Evolutionary conservation across 2,113 vertebrate species (phyloP).

Genomic region (Phasianus colchicus): DNA sequence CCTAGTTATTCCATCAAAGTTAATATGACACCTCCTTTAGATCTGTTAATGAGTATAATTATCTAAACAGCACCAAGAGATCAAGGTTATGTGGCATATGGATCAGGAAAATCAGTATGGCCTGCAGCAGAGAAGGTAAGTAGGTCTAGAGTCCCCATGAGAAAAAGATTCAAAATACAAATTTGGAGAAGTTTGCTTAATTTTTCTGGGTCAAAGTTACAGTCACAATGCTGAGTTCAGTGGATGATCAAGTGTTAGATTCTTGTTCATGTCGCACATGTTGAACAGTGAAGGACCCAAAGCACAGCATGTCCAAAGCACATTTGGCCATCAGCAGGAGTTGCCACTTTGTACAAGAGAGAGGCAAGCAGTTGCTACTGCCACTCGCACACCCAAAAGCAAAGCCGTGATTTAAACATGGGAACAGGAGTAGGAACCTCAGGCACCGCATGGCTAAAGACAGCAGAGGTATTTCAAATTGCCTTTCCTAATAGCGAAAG

Average conservation of each 20-base stretch:
- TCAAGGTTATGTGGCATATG: not conserved
- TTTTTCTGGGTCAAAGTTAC: conserved; percentile 36
- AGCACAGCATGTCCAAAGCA: accelerated
- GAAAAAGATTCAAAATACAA: not conserved
- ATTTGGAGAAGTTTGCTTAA: not conserved
- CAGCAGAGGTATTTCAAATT: accelerated
- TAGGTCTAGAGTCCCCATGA: conserved; percentile 26
- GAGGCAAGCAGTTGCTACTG: not conserved
- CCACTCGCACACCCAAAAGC: not conserved
- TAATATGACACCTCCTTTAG: not conserved
- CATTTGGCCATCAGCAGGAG: not conserved
- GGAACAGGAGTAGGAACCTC: not conserved
- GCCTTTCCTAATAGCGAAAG: not conserved
- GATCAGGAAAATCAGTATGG: not conserved
- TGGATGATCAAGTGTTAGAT: accelerated
- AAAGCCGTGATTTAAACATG: accelerated
- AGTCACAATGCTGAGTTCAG: not conserved
- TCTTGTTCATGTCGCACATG: not conserved
- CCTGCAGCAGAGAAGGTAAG: not conserved
- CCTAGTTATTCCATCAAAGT: not conserved
- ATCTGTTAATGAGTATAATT: conserved; percentile 40
- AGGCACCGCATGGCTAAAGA: not conserved
- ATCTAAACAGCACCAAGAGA: not conserved
- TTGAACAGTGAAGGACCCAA: not conserved
- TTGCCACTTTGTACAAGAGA: accelerated